Evolutionary conservation across 2,888 invertebrate species (phyloP).

Genomic region (Thumatha senex): DNA sequence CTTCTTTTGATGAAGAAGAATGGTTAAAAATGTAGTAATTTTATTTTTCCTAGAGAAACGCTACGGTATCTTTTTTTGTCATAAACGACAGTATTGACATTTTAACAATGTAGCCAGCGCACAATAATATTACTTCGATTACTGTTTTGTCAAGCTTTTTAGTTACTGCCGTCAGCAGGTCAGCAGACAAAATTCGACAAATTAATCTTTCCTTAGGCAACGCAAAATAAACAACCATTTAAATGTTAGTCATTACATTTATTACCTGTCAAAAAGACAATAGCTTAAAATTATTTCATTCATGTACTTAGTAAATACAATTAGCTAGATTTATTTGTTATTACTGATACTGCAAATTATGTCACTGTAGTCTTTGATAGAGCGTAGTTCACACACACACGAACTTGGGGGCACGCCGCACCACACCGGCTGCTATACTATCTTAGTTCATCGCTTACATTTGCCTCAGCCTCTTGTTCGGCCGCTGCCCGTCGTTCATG

Average conservation of each 20-base stretch:
- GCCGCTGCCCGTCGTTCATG: constrained; percentile 80
- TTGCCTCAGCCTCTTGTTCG: constrained; percentile 77
- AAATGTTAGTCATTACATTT: constrained; percentile 77
- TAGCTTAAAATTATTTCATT: constrained; percentile 74
- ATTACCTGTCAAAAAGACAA: constrained; percentile 80
- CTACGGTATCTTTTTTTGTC: no score
- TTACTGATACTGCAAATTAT: constrained; percentile 47
- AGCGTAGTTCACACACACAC: constrained; percentile 61
- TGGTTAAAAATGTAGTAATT: no score
- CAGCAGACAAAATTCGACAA: no score
- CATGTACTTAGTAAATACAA: constrained; percentile 83
- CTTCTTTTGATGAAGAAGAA: no score
- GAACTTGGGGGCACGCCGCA: constrained; percentile 66
- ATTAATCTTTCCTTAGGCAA: no score
- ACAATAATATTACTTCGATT: no score
- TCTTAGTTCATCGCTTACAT: constrained; percentile 56
- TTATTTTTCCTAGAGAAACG: no score
- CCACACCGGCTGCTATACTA: constrained; percentile 45
- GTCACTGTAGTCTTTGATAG: constrained; percentile 68
- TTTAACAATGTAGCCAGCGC: no score
- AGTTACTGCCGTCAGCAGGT: no score
- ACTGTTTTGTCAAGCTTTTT: no score
- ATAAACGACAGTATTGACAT: no score
- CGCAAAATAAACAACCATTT: constrained; percentile 35
- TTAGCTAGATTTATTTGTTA: constrained; percentile 73